Base-by-base conservation (phyloP, 2,797 vertebrate species). In the Heterohyrax brucei region DNA sequence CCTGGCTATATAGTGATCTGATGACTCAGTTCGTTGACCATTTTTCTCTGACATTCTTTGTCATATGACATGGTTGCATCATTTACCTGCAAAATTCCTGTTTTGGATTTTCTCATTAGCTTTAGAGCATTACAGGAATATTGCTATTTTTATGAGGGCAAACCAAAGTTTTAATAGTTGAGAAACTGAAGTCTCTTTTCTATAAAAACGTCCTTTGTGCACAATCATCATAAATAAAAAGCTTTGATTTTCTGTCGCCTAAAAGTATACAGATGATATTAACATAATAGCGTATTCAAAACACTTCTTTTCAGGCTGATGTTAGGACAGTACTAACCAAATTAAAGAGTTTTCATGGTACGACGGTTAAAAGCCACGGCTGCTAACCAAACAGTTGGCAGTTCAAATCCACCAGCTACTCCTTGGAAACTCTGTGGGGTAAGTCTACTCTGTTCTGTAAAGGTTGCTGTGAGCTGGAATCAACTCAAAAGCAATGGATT, bases 111-210 rank as follows among this genome's bases (percentile, higher is more conserved):
- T 80, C 84, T 89, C 19, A 77, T 78, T 66, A 59, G 7, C 19
- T 50, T 33, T 10, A 86, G 46, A 72, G 16, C 87, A 50, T 59
- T 84, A 44, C 24, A 86, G 56, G 1, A 86, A 10, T 33, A 59
- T 4, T 62, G 84, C 26, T 30, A 66, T 78, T 85, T 91, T 83
- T 30, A 77, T 64, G 21, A 81, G 19, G 12, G 3, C 44, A 86
- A 81, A 61, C 0, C 28, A 80, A 94, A 70, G 66, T 59, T 19
- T 89, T 87, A 86, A 61, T 75, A 26, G 2, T 48, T 75, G 81
- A 87, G 22, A 94, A 92, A 64, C 61, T 28, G 79, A 92, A 84
- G n/a, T 90, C 39, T 90, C 56, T 68, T 62, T 39, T 85, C 50
- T 24, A 28, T 72, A 93, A 68, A 79, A 86, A 1, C n/a, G 16